These are phyloP conservation scores for Prolemur simus DNA, from an alignment of 2,113 vertebrate genomes.

Conservation along the genomic window DNA sequence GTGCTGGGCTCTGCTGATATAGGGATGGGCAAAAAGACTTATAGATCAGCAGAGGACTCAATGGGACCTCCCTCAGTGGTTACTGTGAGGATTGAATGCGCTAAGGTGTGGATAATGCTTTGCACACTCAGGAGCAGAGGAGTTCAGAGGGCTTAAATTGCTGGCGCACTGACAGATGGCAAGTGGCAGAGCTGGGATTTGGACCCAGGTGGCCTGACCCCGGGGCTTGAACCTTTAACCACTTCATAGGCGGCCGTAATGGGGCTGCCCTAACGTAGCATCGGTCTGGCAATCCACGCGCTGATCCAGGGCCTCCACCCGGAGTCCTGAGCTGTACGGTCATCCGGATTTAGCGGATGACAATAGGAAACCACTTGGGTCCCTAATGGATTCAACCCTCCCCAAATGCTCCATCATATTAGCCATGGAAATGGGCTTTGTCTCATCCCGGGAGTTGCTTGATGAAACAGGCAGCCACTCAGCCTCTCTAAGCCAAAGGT, in stretches of 20 bases:
- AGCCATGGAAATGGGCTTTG: not conserved
- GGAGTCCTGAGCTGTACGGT: not conserved
- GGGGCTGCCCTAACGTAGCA: not conserved
- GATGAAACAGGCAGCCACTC: not conserved
- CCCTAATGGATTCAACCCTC: not conserved
- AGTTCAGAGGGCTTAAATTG: not conserved
- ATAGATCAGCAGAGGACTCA: not conserved
- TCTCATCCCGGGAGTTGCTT: not conserved
- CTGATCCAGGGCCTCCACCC: not conserved
- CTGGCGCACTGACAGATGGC: not conserved
- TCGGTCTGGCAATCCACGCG: fast-evolving
- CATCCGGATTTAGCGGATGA: not conserved
- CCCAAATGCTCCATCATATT: not conserved
- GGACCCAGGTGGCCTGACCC: not conserved
- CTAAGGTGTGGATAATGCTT: not conserved
- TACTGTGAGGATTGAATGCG: not conserved
- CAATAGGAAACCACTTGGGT: not conserved
- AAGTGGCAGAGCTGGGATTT: not conserved
- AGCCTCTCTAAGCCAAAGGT: not conserved
- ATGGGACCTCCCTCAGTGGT: not conserved
- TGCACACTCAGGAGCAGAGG: not conserved
- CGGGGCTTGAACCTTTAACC: not conserved
- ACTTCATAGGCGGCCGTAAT: no score
- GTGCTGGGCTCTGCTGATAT: not conserved
- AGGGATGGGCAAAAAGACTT: not conserved